Evolutionary conservation across 1,140 invertebrate species (phyloP).

Genomic region (Ceratosolen solmsi): DNA sequence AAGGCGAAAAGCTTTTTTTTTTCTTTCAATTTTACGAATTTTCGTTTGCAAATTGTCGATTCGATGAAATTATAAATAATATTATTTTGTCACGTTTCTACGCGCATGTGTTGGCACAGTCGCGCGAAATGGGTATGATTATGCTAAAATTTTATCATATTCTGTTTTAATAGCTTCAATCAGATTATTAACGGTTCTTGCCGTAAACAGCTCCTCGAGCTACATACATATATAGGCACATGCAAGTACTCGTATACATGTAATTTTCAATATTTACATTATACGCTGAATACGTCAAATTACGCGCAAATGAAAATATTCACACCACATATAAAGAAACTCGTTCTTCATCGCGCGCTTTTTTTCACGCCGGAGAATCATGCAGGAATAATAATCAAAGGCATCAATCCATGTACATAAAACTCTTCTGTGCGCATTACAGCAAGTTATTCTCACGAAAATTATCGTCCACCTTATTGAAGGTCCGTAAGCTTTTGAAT

Average conservation of each 20-base stretch:
- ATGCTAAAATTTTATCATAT: neutral
- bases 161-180: neutral
- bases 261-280: constrained; percentile 15
- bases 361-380: neutral
- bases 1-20: no score
- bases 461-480: constrained; percentile 19
- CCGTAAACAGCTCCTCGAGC: neutral
- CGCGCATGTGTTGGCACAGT: no score
- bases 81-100: no score
- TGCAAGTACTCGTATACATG: neutral
- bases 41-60: no score
- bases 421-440: neutral
- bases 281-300: neutral
- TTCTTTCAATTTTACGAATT: no score
- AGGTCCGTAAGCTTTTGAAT: neutral
- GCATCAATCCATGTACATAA: neutral
- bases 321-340: neutral
- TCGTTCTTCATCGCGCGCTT: neutral
- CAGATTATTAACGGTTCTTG: neutral
- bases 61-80: no score
- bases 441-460: constrained; percentile 25
- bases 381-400: constrained; percentile 9
- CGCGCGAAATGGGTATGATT: neutral
- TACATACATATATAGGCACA: neutral
- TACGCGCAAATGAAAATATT: constrained; percentile 9